Conservation (phyloP, 2,113 vertebrate genomes). For the Cisticola juncidis region DNA sequence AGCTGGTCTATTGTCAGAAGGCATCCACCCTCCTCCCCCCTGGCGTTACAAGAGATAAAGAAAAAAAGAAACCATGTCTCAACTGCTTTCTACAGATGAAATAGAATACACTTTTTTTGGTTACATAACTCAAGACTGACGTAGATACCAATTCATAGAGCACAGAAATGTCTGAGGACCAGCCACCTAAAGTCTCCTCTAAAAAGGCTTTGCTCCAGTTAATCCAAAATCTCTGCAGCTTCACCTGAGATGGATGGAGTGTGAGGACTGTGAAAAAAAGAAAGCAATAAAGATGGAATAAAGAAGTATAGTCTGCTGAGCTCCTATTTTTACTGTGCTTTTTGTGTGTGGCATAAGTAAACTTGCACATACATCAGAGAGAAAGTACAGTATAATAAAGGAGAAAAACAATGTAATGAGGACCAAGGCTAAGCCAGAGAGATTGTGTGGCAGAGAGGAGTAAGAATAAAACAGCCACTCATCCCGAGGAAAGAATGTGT, state of each 20-base stretch:
- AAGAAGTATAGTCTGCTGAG: neutral
- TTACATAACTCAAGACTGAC: neutral
- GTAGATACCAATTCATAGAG: neutral
- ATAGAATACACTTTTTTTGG: too few species aligned
- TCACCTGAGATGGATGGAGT: neutral
- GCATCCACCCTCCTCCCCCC: too few species aligned
- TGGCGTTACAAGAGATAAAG: too few species aligned
- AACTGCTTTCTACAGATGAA: too few species aligned
- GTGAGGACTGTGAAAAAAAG: neutral
- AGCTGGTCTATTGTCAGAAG: too few species aligned
- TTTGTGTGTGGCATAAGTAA: neutral
- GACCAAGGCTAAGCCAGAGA: neutral
- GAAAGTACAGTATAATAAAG: neutral
- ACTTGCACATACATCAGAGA: neutral
- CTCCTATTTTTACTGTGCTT: neutral
- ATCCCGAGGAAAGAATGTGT: neutral
- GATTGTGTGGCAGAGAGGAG: neutral
- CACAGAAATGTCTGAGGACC: neutral
- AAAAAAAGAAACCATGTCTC: too few species aligned
- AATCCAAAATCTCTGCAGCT: neutral
- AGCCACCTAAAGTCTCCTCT: neutral
- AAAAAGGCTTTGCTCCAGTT: neutral
- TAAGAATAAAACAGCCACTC: neutral
- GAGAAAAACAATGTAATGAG: neutral
- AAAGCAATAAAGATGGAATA: neutral